Percentiles rank a stretch among this genome's conserved stretches.
These are phyloP conservation scores for Seira musarum DNA, from an alignment of 2,888 invertebrate species.

Conservation along the genomic window DNA sequence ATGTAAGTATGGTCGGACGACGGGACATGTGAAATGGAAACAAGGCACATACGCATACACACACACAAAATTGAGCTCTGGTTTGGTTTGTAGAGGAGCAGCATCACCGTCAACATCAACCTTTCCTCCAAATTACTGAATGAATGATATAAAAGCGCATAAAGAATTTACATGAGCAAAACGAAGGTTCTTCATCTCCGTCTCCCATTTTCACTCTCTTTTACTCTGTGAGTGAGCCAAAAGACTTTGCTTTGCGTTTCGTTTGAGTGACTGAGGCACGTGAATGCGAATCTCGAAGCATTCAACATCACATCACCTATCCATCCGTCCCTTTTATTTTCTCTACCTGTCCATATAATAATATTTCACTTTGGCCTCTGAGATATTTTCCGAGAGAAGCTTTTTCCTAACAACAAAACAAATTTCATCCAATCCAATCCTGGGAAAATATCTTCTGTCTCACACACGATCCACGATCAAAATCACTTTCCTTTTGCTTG, in stretches of 20 bases:
- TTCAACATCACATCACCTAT: background rate
- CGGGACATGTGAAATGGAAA: conserved; percentile 20
- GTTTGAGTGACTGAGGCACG: no score
- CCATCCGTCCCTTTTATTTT: no score
- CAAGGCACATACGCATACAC: conserved; percentile 8
- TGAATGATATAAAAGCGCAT: background rate
- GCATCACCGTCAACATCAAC: background rate
- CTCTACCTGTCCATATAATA: conserved; percentile 17
- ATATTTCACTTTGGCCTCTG: conserved; percentile 8
- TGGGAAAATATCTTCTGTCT: background rate
- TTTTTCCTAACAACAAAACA: background rate
- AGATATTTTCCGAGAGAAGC: background rate
- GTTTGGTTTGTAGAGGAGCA: no score
- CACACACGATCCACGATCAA: background rate
- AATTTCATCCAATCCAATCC: background rate
- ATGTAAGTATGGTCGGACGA: no score
- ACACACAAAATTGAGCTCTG: background rate
- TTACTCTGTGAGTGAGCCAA: no score
- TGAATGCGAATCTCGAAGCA: background rate
- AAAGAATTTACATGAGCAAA: background rate
- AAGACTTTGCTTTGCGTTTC: no score
- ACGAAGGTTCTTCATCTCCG: conserved; percentile 1
- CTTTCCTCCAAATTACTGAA: background rate
- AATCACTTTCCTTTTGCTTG: background rate
- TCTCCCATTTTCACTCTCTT: background rate